These are phyloP conservation scores for Collichthys lucidus DNA, from an alignment of 2,113 vertebrate species.

Conservation along the genomic window DNA sequence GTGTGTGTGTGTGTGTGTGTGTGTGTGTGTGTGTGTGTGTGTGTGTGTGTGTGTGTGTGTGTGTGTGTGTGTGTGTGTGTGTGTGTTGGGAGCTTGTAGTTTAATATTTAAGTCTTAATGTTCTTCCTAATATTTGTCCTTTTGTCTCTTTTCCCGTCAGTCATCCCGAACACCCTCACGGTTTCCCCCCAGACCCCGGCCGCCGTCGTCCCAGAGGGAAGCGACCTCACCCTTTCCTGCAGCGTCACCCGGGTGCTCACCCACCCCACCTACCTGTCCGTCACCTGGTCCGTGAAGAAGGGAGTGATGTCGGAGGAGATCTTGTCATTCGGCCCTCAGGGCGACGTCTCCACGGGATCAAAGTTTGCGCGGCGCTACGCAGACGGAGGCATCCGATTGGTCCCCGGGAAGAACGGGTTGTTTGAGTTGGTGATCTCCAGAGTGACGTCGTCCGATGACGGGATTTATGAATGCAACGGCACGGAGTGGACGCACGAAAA, in stretches of 20 bases:
- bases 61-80: too few relatives aligned
- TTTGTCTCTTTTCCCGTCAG: slow-evolving; percentile 57
- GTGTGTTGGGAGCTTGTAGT: too few relatives aligned
- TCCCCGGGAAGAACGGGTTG: slow-evolving; percentile 80
- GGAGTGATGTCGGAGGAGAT: slow-evolving; percentile 79
- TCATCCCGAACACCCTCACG: slow-evolving; percentile 88
- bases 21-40: too few relatives aligned
- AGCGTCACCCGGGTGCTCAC: slow-evolving; percentile 78
- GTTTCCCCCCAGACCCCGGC: slow-evolving; percentile 77
- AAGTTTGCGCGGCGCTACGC: slow-evolving; percentile 85
- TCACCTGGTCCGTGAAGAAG: slow-evolving; percentile 88
- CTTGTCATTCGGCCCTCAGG: slow-evolving; percentile 87
- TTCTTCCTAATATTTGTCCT: not conserved
- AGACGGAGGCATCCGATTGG: slow-evolving; percentile 86
- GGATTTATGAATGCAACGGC: slow-evolving; percentile 89
- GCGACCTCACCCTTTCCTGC: slow-evolving; percentile 89
- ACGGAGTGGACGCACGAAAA: slow-evolving; percentile 89
- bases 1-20: too few relatives aligned
- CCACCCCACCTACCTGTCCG: slow-evolving; percentile 89
- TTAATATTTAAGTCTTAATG: fast-evolving
- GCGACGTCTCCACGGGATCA: slow-evolving; percentile 79
- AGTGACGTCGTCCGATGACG: slow-evolving; percentile 81
- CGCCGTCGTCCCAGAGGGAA: slow-evolving; percentile 85
- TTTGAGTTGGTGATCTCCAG: slow-evolving; percentile 86
- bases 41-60: too few relatives aligned